Evolutionary conservation across 1,140 invertebrate genomes (phyloP), one percentile per base, ranked within the genome.

Genomic region (Hypsibius dujardini): DNA sequence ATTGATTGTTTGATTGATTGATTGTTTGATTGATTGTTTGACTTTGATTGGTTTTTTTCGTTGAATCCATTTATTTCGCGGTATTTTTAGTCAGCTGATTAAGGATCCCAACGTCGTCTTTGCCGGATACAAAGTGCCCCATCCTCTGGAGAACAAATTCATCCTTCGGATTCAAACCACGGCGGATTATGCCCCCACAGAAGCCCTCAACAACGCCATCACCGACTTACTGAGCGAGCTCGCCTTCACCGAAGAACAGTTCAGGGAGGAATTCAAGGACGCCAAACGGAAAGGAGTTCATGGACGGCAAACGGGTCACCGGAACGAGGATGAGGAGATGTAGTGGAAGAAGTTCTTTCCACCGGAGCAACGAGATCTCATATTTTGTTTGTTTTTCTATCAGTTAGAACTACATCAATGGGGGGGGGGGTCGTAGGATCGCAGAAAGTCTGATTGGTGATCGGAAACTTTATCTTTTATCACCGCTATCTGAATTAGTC

Each of bases 91-190:
- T 75, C 94, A 97, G 81, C 82, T 97, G 40, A 78, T 95, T 71
- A 98, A 99, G 80, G 95, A 99, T 80, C 95, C 95, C 2, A 91
- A 95, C 83, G 95, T 99, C 2, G 79, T 98, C 46, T 99, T 99
- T 83, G 94, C 96, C 78, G 96, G 96, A 12, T 99, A 98, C 79
- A 98, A 98, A 82, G 84, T 95, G 70, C 95, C 96, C 40, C 96
- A 98, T 86, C 96, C 96, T 0, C 78, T 99, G 74, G 95, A 98
- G 79, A 92, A 98, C 78, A 98, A 98, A 80, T 93, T 99, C 82
- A 87, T 98, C 0, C 83, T 99, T 15, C 84, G 96, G 69, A 92
- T 99, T 73, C 96, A 98, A 81, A 98, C 95, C 2, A 92, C 90
- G 1, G 86, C 92, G 0, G 92, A 96, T 74, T 96, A 96, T 78